These are phyloP conservation scores for Platyura marginata DNA, from an alignment of 1,140 invertebrate genomes.

Conservation along the genomic window DNA sequence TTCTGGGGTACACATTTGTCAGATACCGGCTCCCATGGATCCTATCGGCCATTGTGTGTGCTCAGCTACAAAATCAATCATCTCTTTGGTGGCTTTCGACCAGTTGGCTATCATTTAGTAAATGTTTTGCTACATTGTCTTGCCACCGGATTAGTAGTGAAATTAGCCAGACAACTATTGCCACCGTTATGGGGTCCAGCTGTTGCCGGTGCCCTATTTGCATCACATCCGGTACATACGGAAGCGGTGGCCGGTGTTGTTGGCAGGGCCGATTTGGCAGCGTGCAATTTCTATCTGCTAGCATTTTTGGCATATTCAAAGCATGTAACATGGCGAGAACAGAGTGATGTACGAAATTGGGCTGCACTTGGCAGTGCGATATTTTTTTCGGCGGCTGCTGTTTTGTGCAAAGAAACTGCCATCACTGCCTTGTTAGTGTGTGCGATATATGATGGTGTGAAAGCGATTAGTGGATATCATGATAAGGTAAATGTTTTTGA, in stretches of 20 bases:
- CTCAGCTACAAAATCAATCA: conserved; percentile 87
- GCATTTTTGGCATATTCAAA: conserved; percentile 66
- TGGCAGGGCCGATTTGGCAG: conserved; percentile 81
- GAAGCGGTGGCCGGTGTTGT: conserved; percentile 94
- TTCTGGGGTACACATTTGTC: conserved; percentile 83
- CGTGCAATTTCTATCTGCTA: conserved; percentile 76
- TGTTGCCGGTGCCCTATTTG: conserved; percentile 74
- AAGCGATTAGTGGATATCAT: conserved; percentile 23
- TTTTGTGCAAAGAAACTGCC: conserved; percentile 82
- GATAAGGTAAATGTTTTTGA: conserved; percentile 14
- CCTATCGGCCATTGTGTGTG: conserved; percentile 80
- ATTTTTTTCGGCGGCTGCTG: conserved; percentile 42
- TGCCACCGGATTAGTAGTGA: conserved; percentile 61
- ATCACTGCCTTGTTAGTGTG: conserved; percentile 79
- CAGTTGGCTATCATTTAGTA: conserved; percentile 79
- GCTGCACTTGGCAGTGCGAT: conserved; percentile 30
- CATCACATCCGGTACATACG: conserved; percentile 89
- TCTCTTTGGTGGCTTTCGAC: conserved; percentile 65
- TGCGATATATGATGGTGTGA: conserved; percentile 50
- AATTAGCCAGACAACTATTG: conserved; percentile 42
- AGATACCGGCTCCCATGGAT: conserved; percentile 78
- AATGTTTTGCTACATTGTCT: conserved; percentile 74
- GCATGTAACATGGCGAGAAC: conserved; percentile 36
- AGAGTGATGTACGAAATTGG: conserved; percentile 33
- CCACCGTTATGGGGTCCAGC: conserved; percentile 44